Evolutionary conservation across 2,797 vertebrate species (phyloP).

Genomic region (Notamacropus eugenii): DNA sequence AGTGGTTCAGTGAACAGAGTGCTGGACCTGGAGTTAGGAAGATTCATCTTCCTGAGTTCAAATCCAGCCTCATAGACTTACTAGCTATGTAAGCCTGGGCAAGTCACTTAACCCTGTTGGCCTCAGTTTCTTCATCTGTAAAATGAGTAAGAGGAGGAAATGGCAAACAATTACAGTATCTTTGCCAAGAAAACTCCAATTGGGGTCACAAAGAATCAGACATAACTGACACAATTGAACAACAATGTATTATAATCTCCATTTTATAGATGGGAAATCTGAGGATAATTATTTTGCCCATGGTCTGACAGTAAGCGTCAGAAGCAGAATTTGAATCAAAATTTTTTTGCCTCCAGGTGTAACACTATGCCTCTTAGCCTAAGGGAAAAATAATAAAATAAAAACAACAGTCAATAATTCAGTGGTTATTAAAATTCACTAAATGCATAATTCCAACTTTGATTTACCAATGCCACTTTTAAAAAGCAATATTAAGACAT

Average conservation of each 20-base stretch:
- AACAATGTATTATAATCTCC: neutral
- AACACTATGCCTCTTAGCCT: neutral
- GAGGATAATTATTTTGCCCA: neutral
- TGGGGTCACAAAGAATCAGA: neutral
- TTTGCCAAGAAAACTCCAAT: neutral
- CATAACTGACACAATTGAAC: neutral
- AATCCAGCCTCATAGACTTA: neutral
- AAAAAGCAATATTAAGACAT: neutral
- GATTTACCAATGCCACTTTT: neutral
- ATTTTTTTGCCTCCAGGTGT: neutral
- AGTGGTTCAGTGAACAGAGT: neutral
- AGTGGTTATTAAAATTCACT: neutral
- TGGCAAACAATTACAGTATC: neutral
- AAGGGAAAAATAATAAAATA: neutral
- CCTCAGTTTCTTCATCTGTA: neutral
- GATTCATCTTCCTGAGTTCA: neutral
- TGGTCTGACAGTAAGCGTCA: neutral
- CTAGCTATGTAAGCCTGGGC: neutral
- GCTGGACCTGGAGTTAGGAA: neutral
- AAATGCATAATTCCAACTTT: neutral
- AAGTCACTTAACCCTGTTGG: neutral
- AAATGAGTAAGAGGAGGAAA: neutral
- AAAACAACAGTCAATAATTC: neutral
- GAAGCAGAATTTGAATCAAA: neutral
- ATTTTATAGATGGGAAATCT: neutral